These are phyloP conservation scores for Patella depressa DNA, from an alignment of 2,888 invertebrate species.

Conservation along the genomic window DNA sequence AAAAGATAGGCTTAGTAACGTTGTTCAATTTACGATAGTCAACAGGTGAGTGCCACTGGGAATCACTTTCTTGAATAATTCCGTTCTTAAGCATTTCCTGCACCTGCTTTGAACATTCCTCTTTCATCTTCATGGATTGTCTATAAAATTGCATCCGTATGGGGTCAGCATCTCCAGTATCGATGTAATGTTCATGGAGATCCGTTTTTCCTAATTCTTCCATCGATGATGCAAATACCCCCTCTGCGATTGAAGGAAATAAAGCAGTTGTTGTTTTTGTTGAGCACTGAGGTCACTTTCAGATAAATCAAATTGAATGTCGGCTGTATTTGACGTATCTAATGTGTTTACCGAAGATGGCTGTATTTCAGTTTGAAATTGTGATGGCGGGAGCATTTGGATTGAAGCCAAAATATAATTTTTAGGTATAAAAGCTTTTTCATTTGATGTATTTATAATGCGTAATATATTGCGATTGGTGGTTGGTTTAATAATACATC, in stretches of 20 bases:
- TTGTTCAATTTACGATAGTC: constrained; percentile 37
- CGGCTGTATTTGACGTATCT: neutral
- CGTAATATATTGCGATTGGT: neutral
- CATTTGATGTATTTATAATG: constrained; percentile 32
- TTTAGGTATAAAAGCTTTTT: constrained; percentile 23
- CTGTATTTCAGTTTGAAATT: constrained; percentile 15
- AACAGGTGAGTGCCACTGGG: constrained; percentile 37
- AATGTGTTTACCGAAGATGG: constrained; percentile 6
- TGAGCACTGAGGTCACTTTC: constrained; percentile 1
- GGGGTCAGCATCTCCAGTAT: constrained; percentile 36
- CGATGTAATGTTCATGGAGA: constrained; percentile 34
- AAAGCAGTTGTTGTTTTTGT: neutral
- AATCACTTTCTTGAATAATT: constrained; percentile 7
- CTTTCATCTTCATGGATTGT: constrained; percentile 24
- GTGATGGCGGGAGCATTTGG: neutral
- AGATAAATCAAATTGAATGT: constrained; percentile 20
- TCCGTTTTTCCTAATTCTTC: constrained; percentile 33
- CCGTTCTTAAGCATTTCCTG: constrained; percentile 34
- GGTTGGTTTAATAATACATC: neutral
- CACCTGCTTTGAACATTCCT: constrained; percentile 29
- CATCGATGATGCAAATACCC: constrained; percentile 27
- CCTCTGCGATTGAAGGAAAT: constrained; percentile 1
- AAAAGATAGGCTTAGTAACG: constrained; percentile 32
- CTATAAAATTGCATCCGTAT: constrained; percentile 27
- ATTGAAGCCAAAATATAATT: constrained; percentile 30